A percentile compares a stretch with the other conserved stretches of the same genome.
These are phyloP conservation scores for Eolophus roseicapilla DNA, from an alignment of 2,113 vertebrate genomes.

Conservation along the genomic window DNA sequence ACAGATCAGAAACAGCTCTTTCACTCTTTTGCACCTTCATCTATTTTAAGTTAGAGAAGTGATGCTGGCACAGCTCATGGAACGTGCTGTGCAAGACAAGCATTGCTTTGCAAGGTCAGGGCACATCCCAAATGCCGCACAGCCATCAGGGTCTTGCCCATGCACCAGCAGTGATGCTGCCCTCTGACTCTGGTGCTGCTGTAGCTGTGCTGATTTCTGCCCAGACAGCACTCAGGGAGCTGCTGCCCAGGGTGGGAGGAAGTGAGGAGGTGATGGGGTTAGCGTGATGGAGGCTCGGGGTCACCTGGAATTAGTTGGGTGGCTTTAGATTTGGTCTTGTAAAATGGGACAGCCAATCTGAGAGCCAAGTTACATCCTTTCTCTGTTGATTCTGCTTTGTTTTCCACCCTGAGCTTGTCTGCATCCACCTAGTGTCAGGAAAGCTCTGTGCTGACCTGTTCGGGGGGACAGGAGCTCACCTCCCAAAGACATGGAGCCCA, in stretches of 20 bases:
- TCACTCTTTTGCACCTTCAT: background rate
- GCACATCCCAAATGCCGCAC: background rate
- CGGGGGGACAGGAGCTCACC: background rate
- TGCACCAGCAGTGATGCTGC: background rate
- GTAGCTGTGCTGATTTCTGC: background rate
- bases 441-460: background rate
- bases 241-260: background rate
- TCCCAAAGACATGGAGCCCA: background rate
- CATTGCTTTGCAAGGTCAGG: background rate
- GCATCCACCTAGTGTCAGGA: background rate
- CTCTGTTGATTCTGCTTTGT: background rate
- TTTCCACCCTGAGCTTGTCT: background rate
- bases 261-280: rapidly evolving
- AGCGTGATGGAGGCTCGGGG: rapidly evolving
- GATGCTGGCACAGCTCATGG: background rate
- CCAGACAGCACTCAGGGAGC: background rate
- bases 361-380: background rate
- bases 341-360: background rate
- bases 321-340: background rate
- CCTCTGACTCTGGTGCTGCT: background rate
- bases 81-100: background rate
- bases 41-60: background rate
- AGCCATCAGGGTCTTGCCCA: background rate
- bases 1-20: background rate
- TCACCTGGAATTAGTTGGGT: background rate